Evolutionary conservation across 2,113 vertebrate genomes (phyloP), one percentile per base, ranked within the genome.

Genomic region (Gobius niger): DNA sequence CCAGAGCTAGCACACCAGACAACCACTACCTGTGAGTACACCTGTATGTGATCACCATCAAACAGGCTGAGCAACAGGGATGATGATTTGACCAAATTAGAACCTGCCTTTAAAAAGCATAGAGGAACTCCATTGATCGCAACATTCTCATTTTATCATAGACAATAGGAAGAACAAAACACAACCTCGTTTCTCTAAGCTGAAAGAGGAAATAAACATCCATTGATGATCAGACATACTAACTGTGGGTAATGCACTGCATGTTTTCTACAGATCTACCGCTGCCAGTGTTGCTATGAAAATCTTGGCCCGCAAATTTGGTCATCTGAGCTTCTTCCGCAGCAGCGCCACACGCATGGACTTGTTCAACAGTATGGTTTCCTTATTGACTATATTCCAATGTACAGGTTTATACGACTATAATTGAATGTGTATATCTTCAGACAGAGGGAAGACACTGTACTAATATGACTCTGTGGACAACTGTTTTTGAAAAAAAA

Each of bases 201-300:
- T 15, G 15, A 15, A 49, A 50, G 49, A 50, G 49, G 14, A 50
- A 13, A 50, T 49, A 15, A n/a, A 50, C 14, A 50, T 15, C 6
- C 12, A 50, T 7, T n/a, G 49, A 50, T 2, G 4, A 54, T 24
- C 4, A 18, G 4, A 54, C 4, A 24, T 54, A 54, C 18, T 24
- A 54, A 12, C 19, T 54, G 52, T 57, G 53, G 12, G 3, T 6
- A 57, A 52, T 18, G 50, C 15, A 52, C 7, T 52, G 7, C 44
- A 1, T 72, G 16, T 71, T 9, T 65, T 60, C 44, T 64, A 79
- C 59, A 96, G 95, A 68, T 94, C 94, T 16, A 91, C 85, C 1
- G 91, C 92, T 65, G 94, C 94, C 76, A 94, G 87, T 44, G 65
- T 95, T 0, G 95, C 94, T 49, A 69, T 94, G 19, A 96, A 95